Evolutionary conservation across 2,113 vertebrate genomes (phyloP).

Genomic region (Sminthopsis crassicaudata): DNA sequence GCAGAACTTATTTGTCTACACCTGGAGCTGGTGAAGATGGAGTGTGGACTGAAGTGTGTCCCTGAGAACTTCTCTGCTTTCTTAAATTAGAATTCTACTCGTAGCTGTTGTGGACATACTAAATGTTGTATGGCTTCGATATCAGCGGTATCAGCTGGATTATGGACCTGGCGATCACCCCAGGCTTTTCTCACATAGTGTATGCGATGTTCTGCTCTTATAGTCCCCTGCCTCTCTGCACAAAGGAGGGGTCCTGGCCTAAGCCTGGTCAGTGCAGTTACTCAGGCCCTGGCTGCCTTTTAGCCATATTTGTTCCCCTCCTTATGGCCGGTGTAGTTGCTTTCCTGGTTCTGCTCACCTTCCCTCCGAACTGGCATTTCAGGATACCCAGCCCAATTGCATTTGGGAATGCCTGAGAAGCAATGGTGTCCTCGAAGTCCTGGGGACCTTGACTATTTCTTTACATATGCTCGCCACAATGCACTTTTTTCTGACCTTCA

Average conservation of each 20-base stretch:
- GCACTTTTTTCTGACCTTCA: neutral
- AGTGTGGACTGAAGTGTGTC: neutral
- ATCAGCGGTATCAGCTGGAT: too few relatives aligned
- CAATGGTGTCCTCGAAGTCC: neutral
- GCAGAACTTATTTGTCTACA: neutral
- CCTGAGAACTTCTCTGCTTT: neutral
- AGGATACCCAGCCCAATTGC: neutral
- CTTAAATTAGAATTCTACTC: neutral
- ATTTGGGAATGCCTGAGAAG: neutral
- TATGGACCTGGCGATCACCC: too few relatives aligned
- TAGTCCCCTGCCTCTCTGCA: neutral
- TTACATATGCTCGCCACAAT: neutral
- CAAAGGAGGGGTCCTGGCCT: neutral
- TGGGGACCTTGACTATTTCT: neutral
- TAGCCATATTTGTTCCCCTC: neutral
- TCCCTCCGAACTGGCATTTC: neutral
- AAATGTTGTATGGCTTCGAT: neutral
- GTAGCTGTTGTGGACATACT: neutral
- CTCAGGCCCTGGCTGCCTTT: neutral
- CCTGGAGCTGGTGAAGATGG: neutral
- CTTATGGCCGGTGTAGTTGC: neutral
- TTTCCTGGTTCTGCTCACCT: neutral
- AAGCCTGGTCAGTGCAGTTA: neutral
- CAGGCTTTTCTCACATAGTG: neutral
- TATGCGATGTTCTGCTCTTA: neutral